Evolutionary conservation across 2,888 invertebrate species (phyloP), one percentile per base, ranked within the genome.

Genomic region (Oligia fasciuncula): DNA sequence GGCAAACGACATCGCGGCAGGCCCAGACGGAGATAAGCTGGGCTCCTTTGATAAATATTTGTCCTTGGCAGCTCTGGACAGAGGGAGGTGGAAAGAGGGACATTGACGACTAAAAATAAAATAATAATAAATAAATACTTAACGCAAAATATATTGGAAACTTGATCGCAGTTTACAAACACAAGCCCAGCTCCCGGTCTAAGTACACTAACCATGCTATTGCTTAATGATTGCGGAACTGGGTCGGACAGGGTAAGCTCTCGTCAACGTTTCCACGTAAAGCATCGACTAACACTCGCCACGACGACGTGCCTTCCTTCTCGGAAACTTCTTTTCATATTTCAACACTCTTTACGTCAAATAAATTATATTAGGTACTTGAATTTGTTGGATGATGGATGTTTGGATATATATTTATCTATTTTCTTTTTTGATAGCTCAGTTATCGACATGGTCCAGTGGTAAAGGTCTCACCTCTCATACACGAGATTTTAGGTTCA

Each of bases 161-260:
- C 40, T 17, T n/a, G 40, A 40, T 14, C 11, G 5, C 13, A 35
- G 19, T 57, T 19, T 2, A 54, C 13, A 14, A 57, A 51, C 6
- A 23, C 19, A n/a, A 29, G 35, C 14, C 14, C 1, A 13, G 40
- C 84, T 83, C 84, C 60, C 4, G 46, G 71, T 23, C 63, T 83
- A 51, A 43, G 49, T 40, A 86, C 35, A 60, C 67, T 78, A 60
- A 67, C 84, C 70, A 65, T 54, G 86, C 63, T 83, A 63, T 85
- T 83, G 78, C 77, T 85, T 74, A 83, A 86, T 84, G 49, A 72
- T 60, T 49, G 51, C 74, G 62, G 65, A 72, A 80, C 73, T 76
- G 66, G 80, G 73, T 74, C 60, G 70, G 75, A 63, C 85, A 74
- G 46, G 81, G 57, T 70, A 40, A 54, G 63, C 73, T 73, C 70